These are phyloP conservation scores for Onychomys leucogaster DNA, from an alignment of 2,797 vertebrate genomes.

Conservation along the genomic window DNA sequence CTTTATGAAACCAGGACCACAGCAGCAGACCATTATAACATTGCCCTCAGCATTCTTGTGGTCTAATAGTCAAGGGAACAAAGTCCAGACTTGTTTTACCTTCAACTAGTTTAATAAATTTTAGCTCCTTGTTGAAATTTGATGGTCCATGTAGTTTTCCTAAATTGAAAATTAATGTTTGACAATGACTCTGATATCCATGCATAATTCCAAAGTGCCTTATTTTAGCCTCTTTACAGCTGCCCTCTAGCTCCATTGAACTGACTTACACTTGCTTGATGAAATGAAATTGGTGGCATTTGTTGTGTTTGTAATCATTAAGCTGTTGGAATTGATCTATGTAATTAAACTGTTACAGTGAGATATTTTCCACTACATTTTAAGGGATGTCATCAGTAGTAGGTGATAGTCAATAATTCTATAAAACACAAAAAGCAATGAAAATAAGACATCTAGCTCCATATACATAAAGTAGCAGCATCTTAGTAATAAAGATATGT, in stretches of 20 bases:
- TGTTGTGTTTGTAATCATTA: not conserved
- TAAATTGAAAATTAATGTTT: not conserved
- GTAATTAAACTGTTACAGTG: not conserved
- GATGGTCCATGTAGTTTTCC: not conserved
- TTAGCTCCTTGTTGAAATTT: conserved; percentile 34
- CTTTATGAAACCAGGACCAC: not conserved
- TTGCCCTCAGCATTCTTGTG: not conserved
- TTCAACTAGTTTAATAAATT: conserved; percentile 26
- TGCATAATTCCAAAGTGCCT: not conserved
- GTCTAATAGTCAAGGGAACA: not conserved
- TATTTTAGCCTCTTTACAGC: not conserved
- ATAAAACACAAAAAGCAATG: not conserved
- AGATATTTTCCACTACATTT: not conserved
- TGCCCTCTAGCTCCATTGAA: not conserved
- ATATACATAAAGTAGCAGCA: not conserved
- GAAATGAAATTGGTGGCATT: conserved; percentile 16
- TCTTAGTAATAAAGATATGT: not conserved
- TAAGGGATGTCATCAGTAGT: not conserved
- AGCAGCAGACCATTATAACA: not conserved
- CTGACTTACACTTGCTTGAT: not conserved
- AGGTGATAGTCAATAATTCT: not conserved
- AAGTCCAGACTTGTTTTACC: conserved; percentile 8
- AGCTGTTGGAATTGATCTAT: not conserved
- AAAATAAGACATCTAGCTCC: not conserved
- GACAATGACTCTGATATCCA: not conserved